Base-by-base conservation (phyloP, 1,140 invertebrate genomes). In the Hycleus cichorii region DNA sequence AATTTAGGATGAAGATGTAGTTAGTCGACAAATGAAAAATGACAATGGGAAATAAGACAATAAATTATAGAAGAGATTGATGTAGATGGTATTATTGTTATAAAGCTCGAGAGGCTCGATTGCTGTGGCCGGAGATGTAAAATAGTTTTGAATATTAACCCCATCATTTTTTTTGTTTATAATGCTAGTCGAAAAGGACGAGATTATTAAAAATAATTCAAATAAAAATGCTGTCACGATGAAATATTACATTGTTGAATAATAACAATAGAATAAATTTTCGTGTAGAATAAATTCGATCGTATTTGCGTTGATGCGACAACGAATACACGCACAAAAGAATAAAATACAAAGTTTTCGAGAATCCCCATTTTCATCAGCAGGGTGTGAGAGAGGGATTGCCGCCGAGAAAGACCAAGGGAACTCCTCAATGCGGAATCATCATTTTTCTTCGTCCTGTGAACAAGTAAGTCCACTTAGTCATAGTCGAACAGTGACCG, bases 391-490 rank as follows among this genome's bases (percentile, higher is more conserved):
- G 32, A 42, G 64, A 64, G 64, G 64, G 56, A 65, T 68, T 66
- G 65, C 64, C 49, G 4, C 9, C 9, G 9, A 11, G 60, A 57
- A 65, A 65, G 64, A 69, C 65, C 67, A 57, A 49, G 63, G 67
- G 65, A 69, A 71, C 66, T 71, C 66, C 65, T 71, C 67, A 69
- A 68, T 70, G 70, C 69, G 67, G 66, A 73, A 72, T 73, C 69
- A 72, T 73, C 70, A 75, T 75, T 75, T 74, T 69, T 75, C 74
- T 75, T 72, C 70, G 74, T 75, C 74, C 62, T 57, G 60, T 64
- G 69, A 75, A 75, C 74, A 75, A 75, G 72, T 69, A 75, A 75
- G 72, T 74, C 71, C 74, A 75, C 74, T 75, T 75, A 75, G 74
- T 75, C 74, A 74, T 72, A 66, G 71, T 70, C 71, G 67, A 65